Percentiles rank a stretch among this genome's conserved stretches.
Conservation (phyloP, 2,113 vertebrate species). For the Microcebus lehilahytsara region DNA sequence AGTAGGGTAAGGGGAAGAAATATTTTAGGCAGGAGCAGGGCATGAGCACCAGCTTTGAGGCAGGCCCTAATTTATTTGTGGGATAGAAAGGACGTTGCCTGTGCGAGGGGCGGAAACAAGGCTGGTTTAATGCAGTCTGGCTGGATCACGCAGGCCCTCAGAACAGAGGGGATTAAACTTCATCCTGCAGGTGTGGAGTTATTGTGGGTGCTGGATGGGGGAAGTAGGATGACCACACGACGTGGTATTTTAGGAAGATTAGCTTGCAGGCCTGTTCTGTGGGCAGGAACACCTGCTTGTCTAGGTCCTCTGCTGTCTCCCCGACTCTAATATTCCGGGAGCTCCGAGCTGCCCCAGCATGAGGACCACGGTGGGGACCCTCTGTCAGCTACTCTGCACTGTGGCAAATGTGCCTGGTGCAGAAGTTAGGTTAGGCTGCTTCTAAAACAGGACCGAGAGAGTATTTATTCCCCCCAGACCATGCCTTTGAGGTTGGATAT, state of each 20-base stretch:
- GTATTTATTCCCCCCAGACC: neutral
- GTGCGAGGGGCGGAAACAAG: neutral
- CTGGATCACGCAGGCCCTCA: neutral
- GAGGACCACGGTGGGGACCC: neutral
- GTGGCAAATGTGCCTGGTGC: neutral
- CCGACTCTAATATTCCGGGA: neutral
- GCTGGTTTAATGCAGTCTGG: neutral
- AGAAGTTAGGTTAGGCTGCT: neutral
- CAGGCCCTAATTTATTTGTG: neutral
- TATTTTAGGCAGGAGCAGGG: neutral
- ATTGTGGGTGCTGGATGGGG: neutral
- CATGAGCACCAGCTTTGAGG: neutral
- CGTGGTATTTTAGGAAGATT: neutral
- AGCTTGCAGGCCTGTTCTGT: neutral
- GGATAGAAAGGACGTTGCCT: neutral
- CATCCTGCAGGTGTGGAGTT: neutral
- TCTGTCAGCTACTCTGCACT: neutral
- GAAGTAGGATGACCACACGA: neutral
- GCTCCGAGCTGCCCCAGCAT: neutral
- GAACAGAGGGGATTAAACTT: neutral
- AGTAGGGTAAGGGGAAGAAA: neutral
- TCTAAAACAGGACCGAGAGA: neutral
- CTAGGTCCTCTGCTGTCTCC: neutral
- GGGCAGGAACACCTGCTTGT: neutral
- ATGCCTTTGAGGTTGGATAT: neutral